Percentiles rank a stretch among this genome's conserved stretches.
phyloP scores from a whole-genome alignment of 2,113 vertebrate species.

The Apus apus region DNA sequence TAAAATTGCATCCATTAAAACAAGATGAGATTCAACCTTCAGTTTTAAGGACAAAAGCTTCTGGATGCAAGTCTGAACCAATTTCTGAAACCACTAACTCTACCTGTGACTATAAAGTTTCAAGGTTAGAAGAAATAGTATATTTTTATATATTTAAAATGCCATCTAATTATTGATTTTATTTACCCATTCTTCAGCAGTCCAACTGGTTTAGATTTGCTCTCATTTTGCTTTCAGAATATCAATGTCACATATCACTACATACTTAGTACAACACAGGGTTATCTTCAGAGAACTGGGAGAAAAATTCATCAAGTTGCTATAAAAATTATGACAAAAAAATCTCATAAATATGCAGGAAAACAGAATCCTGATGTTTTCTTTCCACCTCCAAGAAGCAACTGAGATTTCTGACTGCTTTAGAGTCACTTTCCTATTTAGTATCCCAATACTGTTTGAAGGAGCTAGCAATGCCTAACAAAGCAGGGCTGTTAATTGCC shows the following conservation, averaged over 20 bases:
- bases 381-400: background rate
- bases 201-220: background rate
- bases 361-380: background rate
- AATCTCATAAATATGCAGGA: background rate
- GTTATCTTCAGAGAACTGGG: background rate
- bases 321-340: background rate
- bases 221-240: background rate
- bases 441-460: background rate
- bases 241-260: background rate
- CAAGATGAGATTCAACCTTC: background rate
- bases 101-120: background rate
- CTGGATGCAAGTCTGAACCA: background rate
- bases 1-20: background rate
- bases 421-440: background rate
- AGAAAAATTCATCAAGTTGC: background rate
- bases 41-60: background rate
- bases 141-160: background rate
- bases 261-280: background rate
- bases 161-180: background rate
- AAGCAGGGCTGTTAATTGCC: background rate
- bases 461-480: background rate
- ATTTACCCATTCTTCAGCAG: background rate
- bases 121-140: background rate
- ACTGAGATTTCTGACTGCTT: background rate
- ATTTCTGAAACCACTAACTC: background rate